Base-by-base conservation (phyloP, 2,888 invertebrate species). In the Junonia oenone region DNA sequence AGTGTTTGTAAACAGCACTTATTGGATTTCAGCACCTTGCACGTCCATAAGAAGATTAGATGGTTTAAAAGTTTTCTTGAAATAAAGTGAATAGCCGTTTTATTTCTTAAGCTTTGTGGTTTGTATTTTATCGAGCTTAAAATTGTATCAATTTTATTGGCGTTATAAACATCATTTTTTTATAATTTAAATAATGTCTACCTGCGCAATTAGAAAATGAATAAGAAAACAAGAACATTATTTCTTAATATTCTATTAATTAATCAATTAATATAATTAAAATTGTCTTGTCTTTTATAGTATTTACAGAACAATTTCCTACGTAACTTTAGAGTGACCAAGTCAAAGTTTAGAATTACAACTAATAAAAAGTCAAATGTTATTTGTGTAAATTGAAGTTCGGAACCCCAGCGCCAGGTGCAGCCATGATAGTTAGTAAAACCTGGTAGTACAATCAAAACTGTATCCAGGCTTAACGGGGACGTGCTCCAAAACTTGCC, bases 1-100 rank as follows among this genome's bases (percentile, higher is more conserved):
- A 38, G 40, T 58, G 51, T 58, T 58, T 58, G 58, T 58, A 50
- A 51, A 55, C 55, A 45, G 58, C 58, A 45, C 55, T 51, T 45
- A 55, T 49, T 58, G 58, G 58, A 55, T 55, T 58, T 35, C 49
- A 50, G 35, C 51, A 48, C 45, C 58, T 55, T 58, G 55, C 37
- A 48, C 46, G 37, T 48, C 35, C 37, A 43, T 26, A 43, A 13
- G 29, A 26, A 38, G 48, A 45, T 45, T 45, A 45, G 40, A 35
- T 22, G 27, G 15, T n/a, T 47, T 37, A 9, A 37, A 47, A 54
- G 19, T 38, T 15, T 35, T 19, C 5, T 5, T 9, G n/a, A 13
- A 40, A 40, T 9, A 13, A 48, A 22, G 22, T 29, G 22, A 48
- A 49, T 35, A 26, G 22, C 11, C 13, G 1, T 26, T 43, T 26